phyloP scores from a whole-genome alignment of 1,140 invertebrate genomes.

The Drepana arcuata region DNA sequence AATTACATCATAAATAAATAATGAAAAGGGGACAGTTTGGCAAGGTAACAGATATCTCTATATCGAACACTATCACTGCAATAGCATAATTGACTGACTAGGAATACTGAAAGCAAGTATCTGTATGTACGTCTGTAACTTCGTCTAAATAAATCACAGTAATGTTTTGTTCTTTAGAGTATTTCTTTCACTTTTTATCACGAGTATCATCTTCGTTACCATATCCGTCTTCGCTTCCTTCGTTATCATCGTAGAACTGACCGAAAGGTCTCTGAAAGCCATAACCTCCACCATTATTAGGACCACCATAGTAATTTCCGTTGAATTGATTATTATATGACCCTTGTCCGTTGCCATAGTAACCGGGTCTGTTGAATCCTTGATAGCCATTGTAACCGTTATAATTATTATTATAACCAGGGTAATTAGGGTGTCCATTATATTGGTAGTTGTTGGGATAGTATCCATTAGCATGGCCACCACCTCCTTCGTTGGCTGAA shows the following conservation, averaged over 20 bases:
- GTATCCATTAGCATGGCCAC: conserved; percentile 30
- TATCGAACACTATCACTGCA: too few species aligned
- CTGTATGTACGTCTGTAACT: too few species aligned
- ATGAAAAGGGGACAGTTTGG: too few species aligned
- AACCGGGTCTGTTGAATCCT: conserved; percentile 24
- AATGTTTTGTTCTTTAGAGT: too few species aligned
- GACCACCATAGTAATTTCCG: conserved; percentile 38
- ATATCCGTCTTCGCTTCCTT: conserved; percentile 11
- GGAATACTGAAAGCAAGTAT: too few species aligned
- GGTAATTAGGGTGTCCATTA: conserved; percentile 22
- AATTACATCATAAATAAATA: too few species aligned
- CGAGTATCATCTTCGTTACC: conserved; percentile 6
- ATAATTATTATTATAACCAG: conserved; percentile 14
- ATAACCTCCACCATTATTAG: conserved; percentile 18
- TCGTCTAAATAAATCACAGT: too few species aligned
- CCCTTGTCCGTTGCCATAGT: conserved; percentile 32
- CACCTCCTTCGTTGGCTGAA: conserved; percentile 39
- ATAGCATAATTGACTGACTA: too few species aligned
- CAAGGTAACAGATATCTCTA: too few species aligned
- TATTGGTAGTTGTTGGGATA: conserved; percentile 53
- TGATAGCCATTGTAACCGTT: conserved; percentile 10
- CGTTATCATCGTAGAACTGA: conserved; percentile 22
- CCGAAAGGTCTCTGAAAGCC: conserved; percentile 27
- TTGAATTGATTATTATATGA: conserved; percentile 50
- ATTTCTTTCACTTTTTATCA: too few species aligned